phyloP scores from a whole-genome alignment of 2,113 vertebrate genomes.

The Dicaeum eximium region DNA sequence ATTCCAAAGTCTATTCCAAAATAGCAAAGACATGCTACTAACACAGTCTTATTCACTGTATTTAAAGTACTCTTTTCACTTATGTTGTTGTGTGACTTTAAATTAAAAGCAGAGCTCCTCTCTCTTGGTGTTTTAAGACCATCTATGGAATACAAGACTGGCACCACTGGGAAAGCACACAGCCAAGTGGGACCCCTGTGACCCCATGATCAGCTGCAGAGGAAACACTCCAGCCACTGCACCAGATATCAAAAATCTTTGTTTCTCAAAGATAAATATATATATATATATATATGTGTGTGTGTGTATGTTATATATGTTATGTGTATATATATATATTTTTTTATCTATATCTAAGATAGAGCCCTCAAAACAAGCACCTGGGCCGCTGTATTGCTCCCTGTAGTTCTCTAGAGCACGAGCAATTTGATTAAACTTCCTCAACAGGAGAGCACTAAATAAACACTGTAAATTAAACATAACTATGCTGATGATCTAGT shows the following conservation, averaged over 20 bases:
- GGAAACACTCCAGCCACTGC: not conserved
- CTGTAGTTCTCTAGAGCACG: not conserved
- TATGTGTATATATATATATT: no score
- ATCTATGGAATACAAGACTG: not conserved
- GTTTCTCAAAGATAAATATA: not conserved
- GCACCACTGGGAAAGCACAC: not conserved
- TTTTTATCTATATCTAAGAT: no score
- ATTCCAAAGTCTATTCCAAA: not conserved
- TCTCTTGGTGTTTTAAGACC: not conserved
- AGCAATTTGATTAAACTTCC: slow-evolving; percentile 35
- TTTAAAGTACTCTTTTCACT: not conserved
- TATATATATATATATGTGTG: no score
- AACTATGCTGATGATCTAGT: slow-evolving; percentile 47
- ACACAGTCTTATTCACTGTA: not conserved
- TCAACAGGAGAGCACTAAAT: slow-evolving; percentile 25
- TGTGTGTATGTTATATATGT: no score
- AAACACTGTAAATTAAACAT: slow-evolving; percentile 56
- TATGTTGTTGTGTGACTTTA: not conserved
- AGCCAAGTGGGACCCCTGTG: not conserved
- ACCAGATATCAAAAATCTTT: not conserved
- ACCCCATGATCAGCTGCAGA: not conserved
- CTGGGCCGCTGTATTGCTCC: not conserved
- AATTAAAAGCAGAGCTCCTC: not conserved
- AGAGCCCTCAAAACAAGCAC: not conserved
- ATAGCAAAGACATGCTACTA: not conserved